phyloP scores from a whole-genome alignment of 2,797 vertebrate genomes.

The Poliocrania exsul region DNA sequence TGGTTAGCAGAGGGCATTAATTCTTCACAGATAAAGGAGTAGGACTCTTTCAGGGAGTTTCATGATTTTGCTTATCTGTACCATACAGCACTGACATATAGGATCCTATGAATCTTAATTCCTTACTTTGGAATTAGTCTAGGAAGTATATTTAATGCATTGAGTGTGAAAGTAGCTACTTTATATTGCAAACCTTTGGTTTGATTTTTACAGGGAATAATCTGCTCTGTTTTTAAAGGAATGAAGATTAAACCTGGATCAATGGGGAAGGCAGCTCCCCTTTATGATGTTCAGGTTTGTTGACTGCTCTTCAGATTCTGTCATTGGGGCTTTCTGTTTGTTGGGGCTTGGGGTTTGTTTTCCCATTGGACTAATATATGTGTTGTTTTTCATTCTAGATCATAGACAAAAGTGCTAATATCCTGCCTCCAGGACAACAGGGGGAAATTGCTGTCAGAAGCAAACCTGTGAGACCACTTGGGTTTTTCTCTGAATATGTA shows the following conservation, averaged over 20 bases:
- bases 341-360: background rate
- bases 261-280: constrained; percentile 79
- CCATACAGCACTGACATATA: background rate
- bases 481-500: constrained; percentile 82
- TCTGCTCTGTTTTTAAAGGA: constrained; percentile 79
- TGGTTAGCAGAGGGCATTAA: background rate
- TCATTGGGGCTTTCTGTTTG: background rate
- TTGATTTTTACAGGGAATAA: constrained; percentile 72
- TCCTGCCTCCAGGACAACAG: constrained; percentile 76
- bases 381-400: constrained; percentile 72
- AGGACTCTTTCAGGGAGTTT: background rate
- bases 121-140: background rate
- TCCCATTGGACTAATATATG: background rate
- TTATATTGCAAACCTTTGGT: background rate
- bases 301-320: background rate
- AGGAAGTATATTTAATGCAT: background rate
- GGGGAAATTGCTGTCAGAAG: constrained; percentile 83
- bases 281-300: constrained; percentile 83
- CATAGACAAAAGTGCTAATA: constrained; percentile 76
- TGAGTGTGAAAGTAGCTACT: background rate
- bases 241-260: constrained; percentile 83
- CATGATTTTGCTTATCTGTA: background rate
- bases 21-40: background rate
- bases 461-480: constrained; percentile 80
- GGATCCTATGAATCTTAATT: background rate